phyloP scores from a whole-genome alignment of 2,113 vertebrate genomes.

The Corapipo altera region DNA sequence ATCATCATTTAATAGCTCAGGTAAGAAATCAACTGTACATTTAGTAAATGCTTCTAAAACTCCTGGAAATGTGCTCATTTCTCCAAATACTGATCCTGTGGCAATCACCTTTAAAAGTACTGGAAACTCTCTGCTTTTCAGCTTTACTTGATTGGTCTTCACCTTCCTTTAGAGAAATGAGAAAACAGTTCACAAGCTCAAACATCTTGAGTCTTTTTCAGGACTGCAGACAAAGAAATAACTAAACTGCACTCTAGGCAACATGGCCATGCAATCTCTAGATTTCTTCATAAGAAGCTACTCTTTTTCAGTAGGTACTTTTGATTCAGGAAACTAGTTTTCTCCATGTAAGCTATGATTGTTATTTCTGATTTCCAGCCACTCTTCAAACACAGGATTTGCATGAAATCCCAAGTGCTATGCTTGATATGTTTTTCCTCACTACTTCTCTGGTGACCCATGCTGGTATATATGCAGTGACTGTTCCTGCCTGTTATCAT shows the following conservation, averaged over 20 bases:
- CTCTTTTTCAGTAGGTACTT: neutral
- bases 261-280: neutral
- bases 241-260: neutral
- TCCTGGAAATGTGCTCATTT: neutral
- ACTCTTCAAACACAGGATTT: neutral
- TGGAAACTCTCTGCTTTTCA: neutral
- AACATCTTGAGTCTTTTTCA: neutral
- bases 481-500: neutral
- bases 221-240: neutral
- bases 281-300: neutral
- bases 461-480: neutral
- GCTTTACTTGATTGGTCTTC: neutral
- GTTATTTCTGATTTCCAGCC: neutral
- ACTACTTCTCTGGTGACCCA: neutral
- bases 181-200: neutral
- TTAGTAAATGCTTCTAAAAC: neutral
- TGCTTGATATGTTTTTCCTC: neutral
- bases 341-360: neutral
- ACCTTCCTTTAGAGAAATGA: neutral
- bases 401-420: neutral
- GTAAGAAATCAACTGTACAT: neutral
- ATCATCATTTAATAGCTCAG: neutral
- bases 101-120: neutral
- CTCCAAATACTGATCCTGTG: neutral
- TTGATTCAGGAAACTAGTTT: neutral